Evolutionary conservation across 2,797 vertebrate species (phyloP).

Genomic region (Helicolenus hilgendorfi): DNA sequence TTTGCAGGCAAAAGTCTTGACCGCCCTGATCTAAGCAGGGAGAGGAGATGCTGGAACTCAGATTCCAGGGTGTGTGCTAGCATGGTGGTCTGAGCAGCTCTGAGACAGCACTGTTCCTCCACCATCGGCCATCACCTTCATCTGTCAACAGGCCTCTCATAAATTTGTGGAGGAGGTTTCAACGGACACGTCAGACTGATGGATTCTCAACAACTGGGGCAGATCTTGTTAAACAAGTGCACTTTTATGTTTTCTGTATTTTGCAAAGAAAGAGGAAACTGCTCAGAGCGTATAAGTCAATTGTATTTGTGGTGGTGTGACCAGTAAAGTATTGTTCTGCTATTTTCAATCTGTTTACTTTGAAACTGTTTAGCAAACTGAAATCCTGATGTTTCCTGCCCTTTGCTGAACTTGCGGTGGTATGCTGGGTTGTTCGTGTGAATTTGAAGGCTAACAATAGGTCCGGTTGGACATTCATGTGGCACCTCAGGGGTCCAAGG

Average conservation of each 20-base stretch:
- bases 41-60: not conserved
- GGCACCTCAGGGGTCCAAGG: conserved; percentile 32
- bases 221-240: conserved; percentile 7
- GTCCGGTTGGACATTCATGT: not conserved
- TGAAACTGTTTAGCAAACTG: not conserved
- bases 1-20: not conserved
- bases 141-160: conserved; percentile 3
- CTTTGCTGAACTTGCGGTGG: not conserved
- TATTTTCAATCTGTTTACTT: conserved; percentile 25
- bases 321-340: not conserved
- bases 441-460: conserved; percentile 16
- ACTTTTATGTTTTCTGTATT: conserved; percentile 22
- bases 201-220: conserved; percentile 21
- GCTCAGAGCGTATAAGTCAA: not conserved
- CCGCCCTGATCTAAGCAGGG: not conserved
- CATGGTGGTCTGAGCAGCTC: not conserved
- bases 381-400: conserved; percentile 23
- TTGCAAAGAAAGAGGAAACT: not conserved
- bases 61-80: not conserved
- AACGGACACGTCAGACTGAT: not conserved
- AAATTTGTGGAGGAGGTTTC: not conserved
- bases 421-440: not conserved
- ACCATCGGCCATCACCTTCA: not conserved
- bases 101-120: not conserved
- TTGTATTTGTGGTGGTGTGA: not conserved